Conservation (phyloP, 2,888 invertebrate genomes). For the Syrista parreyssii region DNA sequence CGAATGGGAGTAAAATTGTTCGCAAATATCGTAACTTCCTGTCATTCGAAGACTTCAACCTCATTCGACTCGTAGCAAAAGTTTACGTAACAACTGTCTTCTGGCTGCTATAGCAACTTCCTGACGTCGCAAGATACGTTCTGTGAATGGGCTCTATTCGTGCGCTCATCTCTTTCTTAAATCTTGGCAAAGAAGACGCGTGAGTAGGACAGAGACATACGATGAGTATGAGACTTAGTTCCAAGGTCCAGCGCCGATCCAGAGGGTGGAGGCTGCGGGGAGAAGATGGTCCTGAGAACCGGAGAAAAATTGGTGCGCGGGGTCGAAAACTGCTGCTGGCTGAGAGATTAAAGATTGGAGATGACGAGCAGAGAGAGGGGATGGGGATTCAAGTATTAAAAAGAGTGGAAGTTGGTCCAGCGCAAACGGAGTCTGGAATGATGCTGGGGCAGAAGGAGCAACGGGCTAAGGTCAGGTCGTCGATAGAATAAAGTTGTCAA, state of each 20-base stretch:
- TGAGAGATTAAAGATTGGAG: neutral
- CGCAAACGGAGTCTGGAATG: constrained; percentile 10
- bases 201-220: neutral
- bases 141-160: neutral
- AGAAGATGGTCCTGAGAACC: neutral
- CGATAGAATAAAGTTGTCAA: constrained; percentile 45
- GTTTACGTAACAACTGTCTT: neutral
- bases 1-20: neutral
- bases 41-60: neutral
- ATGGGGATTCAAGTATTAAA: neutral
- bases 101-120: neutral
- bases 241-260: neutral
- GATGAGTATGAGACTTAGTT: neutral
- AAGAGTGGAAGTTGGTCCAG: neutral
- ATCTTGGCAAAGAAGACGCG: neutral
- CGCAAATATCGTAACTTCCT: neutral
- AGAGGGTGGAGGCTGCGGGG: neutral
- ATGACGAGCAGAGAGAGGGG: constrained; percentile 3
- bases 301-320: neutral
- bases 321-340: neutral
- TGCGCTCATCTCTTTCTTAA: neutral
- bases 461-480: neutral
- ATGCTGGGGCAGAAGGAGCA: constrained; percentile 14
- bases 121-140: neutral
- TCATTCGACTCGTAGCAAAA: neutral